Base-by-base conservation (phyloP, 2,797 vertebrate species). In the Balearica regulorum region DNA sequence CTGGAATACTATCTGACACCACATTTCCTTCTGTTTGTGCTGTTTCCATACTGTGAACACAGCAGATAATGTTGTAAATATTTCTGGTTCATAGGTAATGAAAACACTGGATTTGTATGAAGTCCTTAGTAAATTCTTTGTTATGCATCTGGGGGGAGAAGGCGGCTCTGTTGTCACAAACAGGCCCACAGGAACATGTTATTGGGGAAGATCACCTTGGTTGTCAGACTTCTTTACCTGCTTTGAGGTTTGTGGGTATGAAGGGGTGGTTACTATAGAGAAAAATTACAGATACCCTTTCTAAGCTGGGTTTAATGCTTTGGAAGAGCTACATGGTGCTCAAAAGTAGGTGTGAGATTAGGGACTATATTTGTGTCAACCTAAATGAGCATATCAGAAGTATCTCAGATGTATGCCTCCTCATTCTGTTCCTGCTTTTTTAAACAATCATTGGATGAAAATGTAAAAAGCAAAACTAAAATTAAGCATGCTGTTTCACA, bases 101-200 rank as follows among this genome's bases (percentile, higher is more conserved):
- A 31, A 41, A 54, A 53, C n/a, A 33, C 10, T 49, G 9, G 19
- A 29, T 28, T 13, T 55, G 11, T 43, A 13, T 58, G 3, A 91
- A 55, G 31, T 13, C 22, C 25, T 51, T 49, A 25, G 18, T 41
- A 35, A 55, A 9, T 9, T 83, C 41, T 28, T 20, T 43, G 22
- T 53, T 60, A 10, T 2, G 16, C 14, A n/a, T 53, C 6, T 1
- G 1, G 6, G 13, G 9, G 20, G 8, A 2, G 51, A 18, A 28
- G 11, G 16, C 72, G 44, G 39, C 9, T 35, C 20, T 3, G 1
- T 29, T 37, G 57, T 49, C 49, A 16, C 57, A 69, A 21, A 43
- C 44, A 57, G 28, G 16, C 53, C 11, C 20, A 4, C 6, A 13
- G 28, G 71, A 35, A 8, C 16, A 18, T n/a, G 28, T 24, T 37